Evolutionary conservation across 2,797 vertebrate species (phyloP).

Genomic region (Danio tinwini): DNA sequence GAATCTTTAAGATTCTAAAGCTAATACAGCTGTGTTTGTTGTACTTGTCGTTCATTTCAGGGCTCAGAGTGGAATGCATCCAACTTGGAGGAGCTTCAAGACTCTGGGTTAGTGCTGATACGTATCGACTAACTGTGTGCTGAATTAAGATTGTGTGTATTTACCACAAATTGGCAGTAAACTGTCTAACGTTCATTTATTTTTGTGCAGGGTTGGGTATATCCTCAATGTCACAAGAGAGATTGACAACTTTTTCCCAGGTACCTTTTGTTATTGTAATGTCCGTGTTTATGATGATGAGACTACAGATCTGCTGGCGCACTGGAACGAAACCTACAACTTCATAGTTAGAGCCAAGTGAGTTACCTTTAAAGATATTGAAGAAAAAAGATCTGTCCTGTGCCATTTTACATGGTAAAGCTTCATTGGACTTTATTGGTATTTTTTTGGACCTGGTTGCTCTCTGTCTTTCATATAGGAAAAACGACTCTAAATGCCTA

Average conservation of each 20-base stretch:
- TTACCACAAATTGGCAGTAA: conserved; percentile 1
- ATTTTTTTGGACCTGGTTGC: not conserved
- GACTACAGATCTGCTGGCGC: conserved; percentile 91
- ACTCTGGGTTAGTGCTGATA: conserved; percentile 85
- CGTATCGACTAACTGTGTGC: not conserved
- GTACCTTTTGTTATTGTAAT: conserved; percentile 93
- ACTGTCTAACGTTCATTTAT: conserved; percentile 4
- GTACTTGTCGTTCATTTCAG: conserved; percentile 70
- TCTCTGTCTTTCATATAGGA: conserved; percentile 75
- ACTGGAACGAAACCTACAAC: conserved; percentile 97
- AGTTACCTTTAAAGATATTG: conserved; percentile 61
- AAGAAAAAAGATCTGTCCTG: not conserved
- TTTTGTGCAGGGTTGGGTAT: conserved; percentile 85
- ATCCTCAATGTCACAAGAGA: conserved; percentile 97
- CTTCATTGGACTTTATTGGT: not conserved
- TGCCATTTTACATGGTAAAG: not conserved
- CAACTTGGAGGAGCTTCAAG: conserved; percentile 95
- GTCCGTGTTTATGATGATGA: conserved; percentile 94
- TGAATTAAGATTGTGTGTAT: not conserved
- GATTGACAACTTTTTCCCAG: conserved; percentile 98
- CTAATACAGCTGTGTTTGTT: conserved; percentile 6
- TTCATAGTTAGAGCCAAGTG: conserved; percentile 98
- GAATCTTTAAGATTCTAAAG: conserved; percentile 2
- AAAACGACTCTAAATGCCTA: conserved; percentile 94
- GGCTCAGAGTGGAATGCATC: conserved; percentile 99